Base-by-base conservation (phyloP, 1,140 invertebrate genomes). In the Bombus cullumanus region DNA sequence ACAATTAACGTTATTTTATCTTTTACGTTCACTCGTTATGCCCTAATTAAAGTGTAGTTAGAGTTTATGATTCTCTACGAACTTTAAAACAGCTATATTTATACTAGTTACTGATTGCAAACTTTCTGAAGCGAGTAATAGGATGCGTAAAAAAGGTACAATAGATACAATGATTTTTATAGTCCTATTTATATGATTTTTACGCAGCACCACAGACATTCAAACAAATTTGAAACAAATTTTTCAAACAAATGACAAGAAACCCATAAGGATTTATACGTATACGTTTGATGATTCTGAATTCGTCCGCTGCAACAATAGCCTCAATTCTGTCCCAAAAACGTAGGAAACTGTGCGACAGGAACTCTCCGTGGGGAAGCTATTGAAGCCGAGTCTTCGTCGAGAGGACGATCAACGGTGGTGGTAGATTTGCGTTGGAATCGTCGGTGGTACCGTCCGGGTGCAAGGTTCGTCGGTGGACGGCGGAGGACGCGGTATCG, bases 401-500 rank as follows among this genome's bases (percentile, higher is more conserved):
- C n/a, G 15, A 31, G 15, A 31, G 10, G 18, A 73, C 3, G 15
- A 43, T 74, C 74, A 6, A 37, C 47, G 22, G 10, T 59, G 22
- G 41, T 22, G 41, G 39, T 41, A 47, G 41, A 41, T 18, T 47
- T 2, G 28, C n/a, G 41, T 47, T 41, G 47, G n/a, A 76, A 76
- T 37, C 74, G 34, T 28, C 22, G 72, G 25, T 31, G 72, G 41
- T 31, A 22, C 10, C 25, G 59, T n/a, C 10, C 53, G 37, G 75
- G 39, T 41, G 75, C 39, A 41, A n/a, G 75, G 18, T 76, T 28
- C 9, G n/a, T 18, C 41, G 22, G 73, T 59, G 25, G 57, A 28
- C 47, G 8, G 31, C 31, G 31, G 22, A 25, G 53, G 53, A 57
- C 34, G 53, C 41, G 72, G n/a, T 81, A 81, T 81, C 79, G 79